A percentile compares a stretch with the other conserved stretches of the same genome.
phyloP scores from a whole-genome alignment of 1,140 invertebrate genomes.

The Stenopsyche tienmushanensis region DNA sequence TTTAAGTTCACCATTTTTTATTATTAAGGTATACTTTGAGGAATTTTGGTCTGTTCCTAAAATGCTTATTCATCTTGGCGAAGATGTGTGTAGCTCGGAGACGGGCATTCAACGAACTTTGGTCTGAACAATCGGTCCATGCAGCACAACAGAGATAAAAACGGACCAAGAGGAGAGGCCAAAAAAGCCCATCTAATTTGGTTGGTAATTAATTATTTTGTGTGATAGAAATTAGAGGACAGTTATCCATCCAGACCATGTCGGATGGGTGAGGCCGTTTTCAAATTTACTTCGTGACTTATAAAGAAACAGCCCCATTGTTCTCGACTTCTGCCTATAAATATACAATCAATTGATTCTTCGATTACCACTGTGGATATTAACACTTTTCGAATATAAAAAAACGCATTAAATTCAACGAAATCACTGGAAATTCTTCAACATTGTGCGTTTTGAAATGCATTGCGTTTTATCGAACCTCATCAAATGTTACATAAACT shows the following conservation, averaged over 20 bases:
- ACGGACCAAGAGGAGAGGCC: not conserved
- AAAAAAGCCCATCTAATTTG: conserved; percentile 31
- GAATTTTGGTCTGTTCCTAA: too few species aligned
- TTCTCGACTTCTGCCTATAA: too few species aligned
- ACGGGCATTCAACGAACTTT: conserved; percentile 17
- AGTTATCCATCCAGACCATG: conserved; percentile 21
- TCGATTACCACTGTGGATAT: conserved; percentile 2
- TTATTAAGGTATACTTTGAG: too few species aligned
- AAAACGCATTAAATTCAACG: too few species aligned
- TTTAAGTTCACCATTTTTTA: too few species aligned
- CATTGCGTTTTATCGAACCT: too few species aligned
- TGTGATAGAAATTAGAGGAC: conserved; percentile 32
- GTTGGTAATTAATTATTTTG: conserved; percentile 40
- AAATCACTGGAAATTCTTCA: too few species aligned
- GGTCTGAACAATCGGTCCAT: conserved; percentile 19
- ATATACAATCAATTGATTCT: not conserved
- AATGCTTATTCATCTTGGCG: conserved; percentile 12
- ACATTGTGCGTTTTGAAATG: too few species aligned
- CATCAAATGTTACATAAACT: too few species aligned
- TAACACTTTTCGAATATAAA: too few species aligned
- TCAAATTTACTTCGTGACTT: conserved; percentile 35
- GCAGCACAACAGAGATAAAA: conserved; percentile 17
- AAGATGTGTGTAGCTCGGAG: conserved; percentile 10
- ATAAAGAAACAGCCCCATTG: conserved; percentile 25
- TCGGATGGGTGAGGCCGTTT: conserved; percentile 18